Evolutionary conservation across 2,113 vertebrate species (phyloP).

Genomic region (Oophaga pumilio): DNA sequence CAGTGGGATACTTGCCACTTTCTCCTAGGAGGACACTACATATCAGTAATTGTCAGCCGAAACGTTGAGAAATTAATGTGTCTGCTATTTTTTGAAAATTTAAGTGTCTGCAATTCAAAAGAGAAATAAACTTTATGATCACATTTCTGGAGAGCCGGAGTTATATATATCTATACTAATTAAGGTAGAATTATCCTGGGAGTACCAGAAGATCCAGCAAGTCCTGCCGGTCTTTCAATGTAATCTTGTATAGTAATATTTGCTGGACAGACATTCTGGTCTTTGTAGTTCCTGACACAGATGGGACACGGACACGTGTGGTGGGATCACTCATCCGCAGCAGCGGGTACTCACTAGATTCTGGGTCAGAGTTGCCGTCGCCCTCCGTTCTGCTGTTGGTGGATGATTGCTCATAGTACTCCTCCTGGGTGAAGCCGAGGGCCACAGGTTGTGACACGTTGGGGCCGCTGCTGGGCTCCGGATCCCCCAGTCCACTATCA

Average conservation of each 20-base stretch:
- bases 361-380: conserved; percentile 96
- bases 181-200: not conserved
- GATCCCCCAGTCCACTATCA: conserved; percentile 88
- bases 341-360: conserved; percentile 87
- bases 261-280: no score
- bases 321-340: no score
- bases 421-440: conserved; percentile 86
- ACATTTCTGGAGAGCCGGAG: no score
- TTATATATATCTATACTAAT: not conserved
- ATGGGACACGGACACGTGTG: no score
- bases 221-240: not conserved
- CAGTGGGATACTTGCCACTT: no score
- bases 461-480: conserved; percentile 75
- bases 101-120: no score
- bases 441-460: conserved; percentile 82
- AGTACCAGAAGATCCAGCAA: not conserved
- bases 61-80: no score
- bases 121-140: no score
- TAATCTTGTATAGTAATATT: not conserved
- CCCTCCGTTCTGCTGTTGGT: conserved; percentile 94
- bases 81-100: no score
- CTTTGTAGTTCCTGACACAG: no score
- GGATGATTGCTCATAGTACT: conserved; percentile 88
- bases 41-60: no score
- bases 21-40: no score